Conservation (phyloP, 30 jellyfish, hydroid and myxozoan species). For the Mastigias papua region DNA sequence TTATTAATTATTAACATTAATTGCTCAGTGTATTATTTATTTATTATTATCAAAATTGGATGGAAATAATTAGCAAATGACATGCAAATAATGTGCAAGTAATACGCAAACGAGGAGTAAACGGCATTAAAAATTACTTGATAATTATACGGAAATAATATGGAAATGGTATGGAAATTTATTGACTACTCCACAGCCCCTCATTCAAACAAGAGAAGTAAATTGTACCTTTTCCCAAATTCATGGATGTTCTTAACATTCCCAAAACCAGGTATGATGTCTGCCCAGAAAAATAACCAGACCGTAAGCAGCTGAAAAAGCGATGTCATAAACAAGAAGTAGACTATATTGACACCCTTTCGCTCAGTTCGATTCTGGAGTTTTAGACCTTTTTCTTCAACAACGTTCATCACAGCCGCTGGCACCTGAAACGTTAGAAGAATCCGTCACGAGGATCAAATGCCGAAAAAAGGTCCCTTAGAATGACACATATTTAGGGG, state of each 20-base stretch:
- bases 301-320: slow-evolving; percentile 46
- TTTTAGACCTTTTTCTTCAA: slow-evolving; percentile 46
- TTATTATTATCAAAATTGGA: too few species aligned
- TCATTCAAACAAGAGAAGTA: background rate
- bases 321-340: slow-evolving; percentile 50
- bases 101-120: too few species aligned
- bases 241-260: slow-evolving; percentile 27
- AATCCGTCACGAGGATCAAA: background rate
- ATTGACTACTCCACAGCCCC: background rate
- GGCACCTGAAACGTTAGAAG: slow-evolving; percentile 27
- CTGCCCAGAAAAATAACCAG: slow-evolving; percentile 55
- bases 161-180: too few species aligned
- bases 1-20: too few species aligned
- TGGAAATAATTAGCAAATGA: too few species aligned
- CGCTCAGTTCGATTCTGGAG: background rate
- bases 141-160: too few species aligned
- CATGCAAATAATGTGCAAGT: too few species aligned
- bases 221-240: slow-evolving; percentile 33
- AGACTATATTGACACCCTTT: slow-evolving; percentile 30
- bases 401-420: slow-evolving; percentile 62
- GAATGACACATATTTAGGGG: too few species aligned
- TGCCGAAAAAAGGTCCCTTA: background rate
- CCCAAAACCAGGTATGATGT: slow-evolving; percentile 64
- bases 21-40: too few species aligned
- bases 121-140: too few species aligned